Evolutionary conservation across 2,888 invertebrate species (phyloP).

Genomic region (Macrosoma leucophasiata): DNA sequence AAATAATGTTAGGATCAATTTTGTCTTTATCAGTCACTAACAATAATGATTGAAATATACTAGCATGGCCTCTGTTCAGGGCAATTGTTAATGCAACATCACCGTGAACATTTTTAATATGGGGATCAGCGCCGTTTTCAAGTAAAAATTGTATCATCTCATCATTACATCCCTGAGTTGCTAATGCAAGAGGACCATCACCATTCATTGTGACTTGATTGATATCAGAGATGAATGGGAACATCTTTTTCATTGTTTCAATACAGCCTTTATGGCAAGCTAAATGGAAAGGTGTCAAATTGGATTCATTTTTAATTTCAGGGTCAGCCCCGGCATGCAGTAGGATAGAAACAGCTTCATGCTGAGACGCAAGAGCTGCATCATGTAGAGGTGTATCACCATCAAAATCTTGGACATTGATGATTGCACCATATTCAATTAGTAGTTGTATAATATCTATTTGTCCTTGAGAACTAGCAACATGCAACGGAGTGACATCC

Average conservation of each 20-base stretch:
- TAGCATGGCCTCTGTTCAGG: conserved; percentile 41
- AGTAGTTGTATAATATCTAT: conserved; percentile 52
- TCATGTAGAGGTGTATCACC: conserved; percentile 69
- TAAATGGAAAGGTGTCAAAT: conserved; percentile 60
- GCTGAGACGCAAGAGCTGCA: conserved; percentile 45
- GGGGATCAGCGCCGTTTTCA: conserved; percentile 53
- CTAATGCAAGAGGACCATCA: conserved; percentile 53
- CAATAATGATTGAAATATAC: conserved; percentile 48
- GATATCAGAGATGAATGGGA: conserved; percentile 52
- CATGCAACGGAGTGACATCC: conserved; percentile 62
- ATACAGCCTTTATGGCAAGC: conserved; percentile 57
- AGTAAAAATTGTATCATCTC: conserved; percentile 53
- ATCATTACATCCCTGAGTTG: conserved; percentile 44
- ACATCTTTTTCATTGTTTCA: conserved; percentile 43
- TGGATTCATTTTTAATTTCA: conserved; percentile 50
- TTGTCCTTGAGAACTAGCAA: conserved; percentile 55
- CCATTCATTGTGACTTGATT: conserved; percentile 48
- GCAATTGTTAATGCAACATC: conserved; percentile 55
- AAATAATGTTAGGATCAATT: conserved; percentile 49
- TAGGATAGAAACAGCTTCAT: conserved; percentile 44
- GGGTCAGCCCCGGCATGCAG: conserved; percentile 61
- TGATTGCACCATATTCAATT: conserved; percentile 53
- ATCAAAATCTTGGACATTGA: conserved; percentile 65
- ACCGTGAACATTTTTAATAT: conserved; percentile 44
- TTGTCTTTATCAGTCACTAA: conserved; percentile 39